phyloP scores from a whole-genome alignment of 2,797 vertebrate genomes.

The Urosaurus nigricauda region DNA sequence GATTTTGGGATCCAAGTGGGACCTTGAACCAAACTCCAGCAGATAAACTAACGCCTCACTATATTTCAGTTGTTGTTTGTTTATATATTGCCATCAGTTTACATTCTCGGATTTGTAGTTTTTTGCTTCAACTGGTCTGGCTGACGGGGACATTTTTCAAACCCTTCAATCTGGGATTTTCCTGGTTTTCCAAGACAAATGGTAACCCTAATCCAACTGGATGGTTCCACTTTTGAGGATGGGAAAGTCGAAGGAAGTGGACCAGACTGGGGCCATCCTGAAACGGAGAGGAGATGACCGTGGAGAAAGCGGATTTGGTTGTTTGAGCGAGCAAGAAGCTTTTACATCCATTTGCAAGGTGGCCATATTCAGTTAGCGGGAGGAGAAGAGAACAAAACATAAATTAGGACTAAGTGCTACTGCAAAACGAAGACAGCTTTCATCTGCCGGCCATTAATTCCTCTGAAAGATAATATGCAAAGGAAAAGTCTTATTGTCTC shows the following conservation, averaged over 20 bases:
- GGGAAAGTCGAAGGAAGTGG: rapidly evolving
- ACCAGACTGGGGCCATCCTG: not conserved
- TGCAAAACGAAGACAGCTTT: not conserved
- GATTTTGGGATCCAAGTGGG: no score
- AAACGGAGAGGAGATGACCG: not conserved
- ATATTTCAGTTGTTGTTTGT: no score
- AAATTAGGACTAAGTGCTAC: not conserved
- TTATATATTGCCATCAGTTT: no score
- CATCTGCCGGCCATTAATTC: not conserved
- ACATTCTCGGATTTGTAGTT: no score
- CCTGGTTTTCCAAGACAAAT: no score
- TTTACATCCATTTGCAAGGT: not conserved
- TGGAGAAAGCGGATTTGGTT: not conserved
- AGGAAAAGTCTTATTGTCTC: conserved; percentile 29
- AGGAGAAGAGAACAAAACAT: conserved; percentile 4
- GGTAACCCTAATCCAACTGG: not conserved
- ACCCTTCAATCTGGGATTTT: no score
- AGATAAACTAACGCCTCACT: no score
- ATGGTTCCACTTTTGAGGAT: not conserved
- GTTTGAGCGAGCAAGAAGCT: not conserved
- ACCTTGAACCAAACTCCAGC: no score
- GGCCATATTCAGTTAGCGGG: not conserved
- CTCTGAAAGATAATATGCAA: conserved; percentile 31
- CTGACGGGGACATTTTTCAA: no score
- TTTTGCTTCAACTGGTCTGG: no score